Percentiles rank a stretch among this genome's conserved stretches.
phyloP scores from a whole-genome alignment of 2,797 vertebrate genomes.

The Oreochromis mossambicus region DNA sequence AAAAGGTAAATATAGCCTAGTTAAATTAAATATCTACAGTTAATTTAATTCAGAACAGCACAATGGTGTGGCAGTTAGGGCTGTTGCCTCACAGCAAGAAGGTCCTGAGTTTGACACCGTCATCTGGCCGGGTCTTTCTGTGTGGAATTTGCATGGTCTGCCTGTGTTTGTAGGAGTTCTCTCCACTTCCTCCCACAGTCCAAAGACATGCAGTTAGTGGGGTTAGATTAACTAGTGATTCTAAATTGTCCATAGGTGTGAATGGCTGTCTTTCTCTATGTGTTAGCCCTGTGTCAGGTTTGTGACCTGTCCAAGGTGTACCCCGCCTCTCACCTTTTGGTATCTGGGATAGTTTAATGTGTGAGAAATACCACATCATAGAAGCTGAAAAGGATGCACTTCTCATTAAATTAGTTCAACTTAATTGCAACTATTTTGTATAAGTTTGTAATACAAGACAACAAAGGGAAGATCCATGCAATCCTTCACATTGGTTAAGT shows the following conservation, averaged over 20 bases:
- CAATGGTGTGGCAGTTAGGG: rapidly evolving
- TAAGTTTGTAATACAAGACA: neutral
- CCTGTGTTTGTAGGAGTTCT: neutral
- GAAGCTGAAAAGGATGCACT: neutral
- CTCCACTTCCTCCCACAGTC: neutral
- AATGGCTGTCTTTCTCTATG: neutral
- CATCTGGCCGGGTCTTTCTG: neutral
- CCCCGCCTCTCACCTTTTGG: neutral
- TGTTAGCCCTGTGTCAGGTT: neutral
- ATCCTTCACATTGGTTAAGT: neutral
- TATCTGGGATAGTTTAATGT: neutral
- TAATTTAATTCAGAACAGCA: neutral
- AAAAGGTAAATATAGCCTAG: neutral
- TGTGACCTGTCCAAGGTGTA: neutral
- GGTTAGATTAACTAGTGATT: neutral
- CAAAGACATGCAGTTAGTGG: neutral
- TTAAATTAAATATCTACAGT: neutral
- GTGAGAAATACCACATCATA: neutral
- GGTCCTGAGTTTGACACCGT: neutral
- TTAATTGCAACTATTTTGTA: neutral
- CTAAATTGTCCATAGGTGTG: neutral
- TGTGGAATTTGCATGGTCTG: neutral
- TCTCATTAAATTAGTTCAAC: neutral
- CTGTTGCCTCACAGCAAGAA: neutral
- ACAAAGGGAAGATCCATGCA: neutral